Evolutionary conservation across 2,797 vertebrate genomes (phyloP), one percentile per base, ranked within the genome.

Genomic region (Gallinago stenura): DNA sequence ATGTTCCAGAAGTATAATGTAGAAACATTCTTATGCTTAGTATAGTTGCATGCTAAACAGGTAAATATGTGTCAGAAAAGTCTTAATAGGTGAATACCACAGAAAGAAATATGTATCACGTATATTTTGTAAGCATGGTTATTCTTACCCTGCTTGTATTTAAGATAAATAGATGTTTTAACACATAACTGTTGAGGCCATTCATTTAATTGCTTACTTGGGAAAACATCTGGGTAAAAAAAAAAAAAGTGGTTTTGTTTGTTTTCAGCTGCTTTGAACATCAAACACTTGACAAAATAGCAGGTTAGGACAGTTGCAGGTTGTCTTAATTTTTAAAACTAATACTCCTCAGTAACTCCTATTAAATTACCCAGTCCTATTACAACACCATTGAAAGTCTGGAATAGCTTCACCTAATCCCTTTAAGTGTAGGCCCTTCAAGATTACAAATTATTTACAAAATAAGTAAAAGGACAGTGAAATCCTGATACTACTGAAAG

Each of bases 231-330:
- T 43, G 0, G 17, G 6, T 37, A 37, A 37, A 18, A 17, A 17
- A 18, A 17, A 17, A 69, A 61, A 53, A 30, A 45, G 15, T 35
- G 14, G 15, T 0, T 73, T 60, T 48, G 57, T 84, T 88, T 90
- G 50, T 12, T 90, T 95, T 79, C 50, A 72, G 35, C 39, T 80
- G 60, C 39, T 95, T 93, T 93, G 79, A 93, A 72, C 50, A 37
- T 5, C 39, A 12, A 75, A 83, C 50, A 77, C 28, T 65, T 86
- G 60, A n/a, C 75, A 87, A 93, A 87, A 62, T 22, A 92, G 4
- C 31, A 78, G 33, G 48, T 68, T 33, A 80, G 73, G 39, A 80
- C 53, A 95, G 26, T 15, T 89, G 60, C 33, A 77, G 17, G 22
- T 48, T 91, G 54, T 54, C 35, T 51, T 70, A 1, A 15, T 61